These are phyloP conservation scores for Protobothrops flavoviridis DNA, from an alignment of 2,113 vertebrate genomes.

Conservation along the genomic window DNA sequence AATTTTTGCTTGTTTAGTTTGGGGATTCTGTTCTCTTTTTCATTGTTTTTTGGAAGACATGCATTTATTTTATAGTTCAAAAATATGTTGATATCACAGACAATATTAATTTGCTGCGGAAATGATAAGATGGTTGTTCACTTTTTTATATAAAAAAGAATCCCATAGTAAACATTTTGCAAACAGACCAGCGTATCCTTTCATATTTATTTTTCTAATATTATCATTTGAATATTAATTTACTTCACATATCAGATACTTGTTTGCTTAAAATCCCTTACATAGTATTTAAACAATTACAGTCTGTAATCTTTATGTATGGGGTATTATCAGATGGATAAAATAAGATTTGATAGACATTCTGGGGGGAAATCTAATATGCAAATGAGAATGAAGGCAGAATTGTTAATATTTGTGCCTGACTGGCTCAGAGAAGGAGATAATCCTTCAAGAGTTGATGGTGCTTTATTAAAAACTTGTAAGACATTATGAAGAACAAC, in stretches of 20 bases:
- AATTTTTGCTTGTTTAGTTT: not conserved
- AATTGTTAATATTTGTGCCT: constrained; percentile 1
- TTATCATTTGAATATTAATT: not conserved
- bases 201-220: not conserved
- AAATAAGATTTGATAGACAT: constrained; percentile 23
- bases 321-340: not conserved
- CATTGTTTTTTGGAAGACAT: not conserved
- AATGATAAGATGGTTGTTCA: not conserved
- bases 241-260: not conserved
- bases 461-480: constrained; percentile 7
- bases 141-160: not conserved
- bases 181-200: not conserved
- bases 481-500: constrained; percentile 2
- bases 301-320: not conserved
- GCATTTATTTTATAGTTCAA: not conserved
- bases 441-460: constrained; percentile 13
- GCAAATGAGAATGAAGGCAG: constrained; percentile 7
- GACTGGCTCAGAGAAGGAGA: constrained; percentile 16
- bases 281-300: not conserved
- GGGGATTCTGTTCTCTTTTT: not conserved
- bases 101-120: not conserved
- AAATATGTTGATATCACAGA: not conserved
- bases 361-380: constrained; percentile 21
- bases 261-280: constrained; percentile 13
- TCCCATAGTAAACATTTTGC: not conserved